Conservation (phyloP, 2,113 vertebrate genomes). For the Noturus placidus region DNA sequence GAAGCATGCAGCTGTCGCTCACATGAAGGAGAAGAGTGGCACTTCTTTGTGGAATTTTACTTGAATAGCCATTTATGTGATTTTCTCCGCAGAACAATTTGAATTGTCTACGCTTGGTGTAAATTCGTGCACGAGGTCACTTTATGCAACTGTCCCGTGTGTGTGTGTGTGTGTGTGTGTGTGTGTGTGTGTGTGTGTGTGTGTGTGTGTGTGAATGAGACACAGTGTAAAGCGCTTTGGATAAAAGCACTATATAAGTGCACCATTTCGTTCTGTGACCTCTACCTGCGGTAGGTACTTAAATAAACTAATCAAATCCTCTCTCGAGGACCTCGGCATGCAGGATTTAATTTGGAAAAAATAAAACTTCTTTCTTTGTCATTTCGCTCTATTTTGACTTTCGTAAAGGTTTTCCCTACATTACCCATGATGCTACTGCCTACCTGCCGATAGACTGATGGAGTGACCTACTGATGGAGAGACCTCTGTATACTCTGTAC, state of each 20-base stretch:
- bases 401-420: not conserved
- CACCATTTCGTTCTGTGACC: conserved; percentile 7
- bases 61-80: conserved; percentile 4
- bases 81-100: not conserved
- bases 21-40: conserved; percentile 5
- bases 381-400: not conserved
- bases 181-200: conserved; percentile 4
- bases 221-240: no score
- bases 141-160: not conserved
- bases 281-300: not conserved
- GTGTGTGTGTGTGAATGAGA: conserved; percentile 41
- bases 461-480: no score
- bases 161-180: conserved; percentile 29
- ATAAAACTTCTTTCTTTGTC: not conserved
- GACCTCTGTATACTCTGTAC: no score
- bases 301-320: not conserved
- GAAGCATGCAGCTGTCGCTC: conserved; percentile 64
- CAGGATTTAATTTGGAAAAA: not conserved
- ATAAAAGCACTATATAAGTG: no score
- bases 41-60: not conserved
- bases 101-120: not conserved
- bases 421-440: not conserved
- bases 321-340: not conserved
- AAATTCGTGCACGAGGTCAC: not conserved
- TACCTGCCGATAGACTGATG: not conserved